A percentile compares a stretch with the other conserved stretches of the same genome.
Evolutionary conservation across 1,140 invertebrate genomes (phyloP).

Genomic region (Drosophila quadrilineata): DNA sequence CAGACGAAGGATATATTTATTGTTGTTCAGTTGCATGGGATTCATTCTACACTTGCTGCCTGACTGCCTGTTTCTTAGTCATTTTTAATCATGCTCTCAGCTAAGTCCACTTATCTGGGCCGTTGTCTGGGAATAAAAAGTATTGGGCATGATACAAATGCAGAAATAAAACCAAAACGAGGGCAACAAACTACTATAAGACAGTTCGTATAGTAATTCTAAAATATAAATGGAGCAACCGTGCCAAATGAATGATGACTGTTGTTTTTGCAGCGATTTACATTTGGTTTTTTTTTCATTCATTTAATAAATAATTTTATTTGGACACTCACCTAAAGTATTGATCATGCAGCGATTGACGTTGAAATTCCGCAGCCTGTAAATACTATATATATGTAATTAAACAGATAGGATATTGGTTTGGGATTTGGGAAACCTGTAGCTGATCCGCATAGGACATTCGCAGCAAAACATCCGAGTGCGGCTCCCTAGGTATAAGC

Average conservation of each 20-base stretch:
- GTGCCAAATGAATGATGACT: slow-evolving; percentile 41
- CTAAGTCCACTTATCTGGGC: slow-evolving; percentile 81
- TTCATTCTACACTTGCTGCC: slow-evolving; percentile 56
- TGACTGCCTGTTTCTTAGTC: slow-evolving; percentile 13
- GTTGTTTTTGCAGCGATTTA: too few species aligned
- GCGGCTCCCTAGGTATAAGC: slow-evolving; percentile 81
- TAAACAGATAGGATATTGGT: slow-evolving; percentile 67
- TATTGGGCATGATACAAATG: slow-evolving; percentile 59
- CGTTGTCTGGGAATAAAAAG: slow-evolving; percentile 71
- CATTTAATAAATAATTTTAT: neutral
- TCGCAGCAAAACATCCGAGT: slow-evolving; percentile 80
- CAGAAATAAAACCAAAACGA: slow-evolving; percentile 22
- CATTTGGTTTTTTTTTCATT: slow-evolving; percentile 1
- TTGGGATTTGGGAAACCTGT: slow-evolving; percentile 77
- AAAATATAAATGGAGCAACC: slow-evolving; percentile 17
- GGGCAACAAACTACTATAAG: slow-evolving; percentile 36
- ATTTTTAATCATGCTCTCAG: slow-evolving; percentile 12
- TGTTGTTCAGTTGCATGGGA: slow-evolving; percentile 77
- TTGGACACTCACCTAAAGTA: slow-evolving; percentile 79
- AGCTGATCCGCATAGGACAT: slow-evolving; percentile 81
- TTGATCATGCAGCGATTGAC: slow-evolving; percentile 81
- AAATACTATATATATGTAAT: slow-evolving; percentile 82
- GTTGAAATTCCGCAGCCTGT: slow-evolving; percentile 81
- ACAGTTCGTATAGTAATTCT: slow-evolving; percentile 46
- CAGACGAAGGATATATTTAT: slow-evolving; percentile 67